Evolutionary conservation across 2,113 vertebrate genomes (phyloP), one percentile per base, ranked within the genome.

Genomic region (Verasper variegatus): DNA sequence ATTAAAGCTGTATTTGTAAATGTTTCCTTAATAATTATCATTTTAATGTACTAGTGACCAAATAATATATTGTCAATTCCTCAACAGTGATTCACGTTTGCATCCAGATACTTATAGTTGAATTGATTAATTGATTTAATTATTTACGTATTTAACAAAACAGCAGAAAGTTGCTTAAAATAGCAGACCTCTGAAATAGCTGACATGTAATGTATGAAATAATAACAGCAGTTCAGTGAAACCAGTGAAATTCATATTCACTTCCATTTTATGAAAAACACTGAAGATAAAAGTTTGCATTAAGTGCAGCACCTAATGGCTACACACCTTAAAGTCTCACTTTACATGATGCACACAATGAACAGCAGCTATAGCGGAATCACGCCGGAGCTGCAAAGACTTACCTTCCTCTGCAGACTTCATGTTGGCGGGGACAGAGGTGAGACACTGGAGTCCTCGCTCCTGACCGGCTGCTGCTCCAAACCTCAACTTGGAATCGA

Each of bases 381-480:
- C 4, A 64, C 24, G 23, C 3, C 11, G 18, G 3, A 10, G 18
- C 51, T 49, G 20, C 0, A 2, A 11, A 6, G 15, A 26, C 1
- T 84, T 95, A 97, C 96, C 96, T 97, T 98, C 96, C 84, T 97
- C 96, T 67, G 96, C 97, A 68, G 96, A 96, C 93, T 97, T 97
- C 97, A 98, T 97, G 23, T 93, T 93, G 93, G 90, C 82, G 81
- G 79, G 58, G 86, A 88, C 63, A 81, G 90, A 87, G 75, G 76
- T 85, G 86, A 89, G 71, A 82, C 82, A 73, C 82, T 92, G 91
- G 85, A 94, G 89, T 93, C 90, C 92, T 74, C 90, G 90, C 89
- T 95, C 90, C 69, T 87, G 91, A 76, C 89, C 89, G 89, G 90
- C 80, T 91, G 94, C 77, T 87, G 95, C 89, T 91, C 94, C 94